A percentile compares a stretch with the other conserved stretches of the same genome.
Conservation (phyloP, 2,797 vertebrate genomes). For the Apodemus agrarius region DNA sequence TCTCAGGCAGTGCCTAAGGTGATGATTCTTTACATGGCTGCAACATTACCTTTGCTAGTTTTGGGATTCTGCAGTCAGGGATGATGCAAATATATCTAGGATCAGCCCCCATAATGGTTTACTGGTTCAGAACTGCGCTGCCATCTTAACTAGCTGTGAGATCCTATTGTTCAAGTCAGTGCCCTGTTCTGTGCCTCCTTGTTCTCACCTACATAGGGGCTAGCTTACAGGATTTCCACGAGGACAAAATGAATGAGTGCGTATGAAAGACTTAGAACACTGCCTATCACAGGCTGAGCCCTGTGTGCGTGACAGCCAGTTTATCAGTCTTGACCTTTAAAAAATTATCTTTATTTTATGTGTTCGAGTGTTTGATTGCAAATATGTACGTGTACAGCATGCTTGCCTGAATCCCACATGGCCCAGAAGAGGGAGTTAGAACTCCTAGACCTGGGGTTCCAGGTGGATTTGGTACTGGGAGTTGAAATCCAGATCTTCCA, state of each 20-base stretch:
- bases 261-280: background rate
- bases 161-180: background rate
- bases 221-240: background rate
- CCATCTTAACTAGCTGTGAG: background rate
- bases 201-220: background rate
- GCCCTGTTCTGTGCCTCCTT: background rate
- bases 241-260: conserved; percentile 5
- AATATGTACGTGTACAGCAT: too few relatives aligned
- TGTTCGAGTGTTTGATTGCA: background rate
- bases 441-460: background rate
- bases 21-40: background rate
- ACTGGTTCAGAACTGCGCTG: background rate
- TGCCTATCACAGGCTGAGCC: background rate
- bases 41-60: background rate
- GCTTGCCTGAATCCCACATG: background rate
- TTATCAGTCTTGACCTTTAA: background rate
- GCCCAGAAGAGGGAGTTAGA: background rate
- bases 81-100: background rate
- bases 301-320: background rate
- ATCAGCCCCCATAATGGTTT: background rate
- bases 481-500: background rate
- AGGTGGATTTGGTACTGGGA: background rate
- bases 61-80: background rate
- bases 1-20: background rate
- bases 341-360: background rate